Base-by-base conservation (phyloP, 2,113 vertebrate species). In the Tachysurus vachellii region DNA sequence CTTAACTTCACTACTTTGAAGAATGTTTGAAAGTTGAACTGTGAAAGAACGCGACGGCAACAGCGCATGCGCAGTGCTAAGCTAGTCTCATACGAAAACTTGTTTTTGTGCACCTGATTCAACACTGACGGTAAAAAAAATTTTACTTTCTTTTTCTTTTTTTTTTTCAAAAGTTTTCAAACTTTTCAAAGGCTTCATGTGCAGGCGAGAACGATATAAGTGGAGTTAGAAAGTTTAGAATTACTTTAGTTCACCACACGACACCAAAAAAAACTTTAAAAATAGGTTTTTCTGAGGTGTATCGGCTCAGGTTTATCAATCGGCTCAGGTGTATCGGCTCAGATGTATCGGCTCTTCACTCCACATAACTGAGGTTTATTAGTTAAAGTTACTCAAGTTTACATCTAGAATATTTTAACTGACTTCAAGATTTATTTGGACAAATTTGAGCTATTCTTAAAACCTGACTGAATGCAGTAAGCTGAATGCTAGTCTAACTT, bases 71-170 rank as follows among this genome's bases (percentile, higher is more conserved):
- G 79, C 79, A 81, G 53, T 57, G n/a, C 19, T 12, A 28, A 61
- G 56, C 11, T 10, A 6, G 9, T 36, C 31, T 13, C 19, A 3
- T 4, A 26, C 31, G 79, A 42, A 81, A 21, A 42, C n/a, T n/a
- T 61, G 31, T 81, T 81, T 44, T 11, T 61, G 19, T 61, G 79
- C 56, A 81, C 79, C 79, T 81, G 79, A 61, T 61, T 61, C 79
- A 44, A 13, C 57, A 3, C 31, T 61, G 21, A 14, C 79, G 79
- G 79, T 81, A 81, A 44, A 31, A 26, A 61, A 61, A 1, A 26
- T 36, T 71, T 50, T 50, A 5, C 50, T 28, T 53, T 4, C 11
- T 5, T 80, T 57, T 9, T n/a, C 54, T 28, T 10, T 0, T 16
- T 0, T 76, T 8, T 53, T 53, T 77, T 50, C 11, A 50, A 5